These are phyloP conservation scores for Asarcornis scutulata DNA, from an alignment of 2,113 vertebrate genomes.

Conservation along the genomic window DNA sequence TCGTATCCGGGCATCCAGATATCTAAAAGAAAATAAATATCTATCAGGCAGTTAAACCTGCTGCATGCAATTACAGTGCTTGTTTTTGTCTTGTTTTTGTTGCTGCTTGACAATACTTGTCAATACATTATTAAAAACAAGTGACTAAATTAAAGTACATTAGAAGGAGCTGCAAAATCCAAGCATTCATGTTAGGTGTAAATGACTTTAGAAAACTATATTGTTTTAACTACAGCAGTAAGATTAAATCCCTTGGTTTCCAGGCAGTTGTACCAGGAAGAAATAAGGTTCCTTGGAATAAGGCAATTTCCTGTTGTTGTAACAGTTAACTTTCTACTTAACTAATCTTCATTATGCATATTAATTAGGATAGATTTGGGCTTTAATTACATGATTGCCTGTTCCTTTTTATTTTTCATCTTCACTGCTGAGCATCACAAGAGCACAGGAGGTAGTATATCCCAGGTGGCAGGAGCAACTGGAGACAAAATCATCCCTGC, in stretches of 20 bases:
- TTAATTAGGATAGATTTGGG: neutral
- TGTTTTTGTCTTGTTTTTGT: conserved; percentile 22
- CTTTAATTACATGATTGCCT: neutral
- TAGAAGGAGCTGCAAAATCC: conserved; percentile 29
- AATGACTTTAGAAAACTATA: neutral
- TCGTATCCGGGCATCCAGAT: neutral
- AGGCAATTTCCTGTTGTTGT: neutral
- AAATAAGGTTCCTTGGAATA: neutral
- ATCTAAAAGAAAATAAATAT: neutral
- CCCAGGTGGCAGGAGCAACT: neutral
- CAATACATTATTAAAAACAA: conserved; percentile 3
- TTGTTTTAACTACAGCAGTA: neutral
- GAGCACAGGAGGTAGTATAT: neutral
- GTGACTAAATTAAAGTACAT: conserved; percentile 24
- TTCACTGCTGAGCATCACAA: neutral
- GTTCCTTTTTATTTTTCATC: neutral
- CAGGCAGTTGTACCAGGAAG: neutral
- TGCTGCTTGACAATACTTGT: neutral
- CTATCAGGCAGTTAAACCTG: neutral
- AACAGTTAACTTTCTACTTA: neutral
- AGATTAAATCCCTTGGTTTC: neutral
- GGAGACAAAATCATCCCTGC: neutral
- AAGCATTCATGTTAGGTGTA: neutral
- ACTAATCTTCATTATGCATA: neutral
- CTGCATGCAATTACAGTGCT: neutral